Evolutionary conservation across 1,140 invertebrate genomes (phyloP), one percentile per base, ranked within the genome.

Genomic region (Pollicipes pollicipes): DNA sequence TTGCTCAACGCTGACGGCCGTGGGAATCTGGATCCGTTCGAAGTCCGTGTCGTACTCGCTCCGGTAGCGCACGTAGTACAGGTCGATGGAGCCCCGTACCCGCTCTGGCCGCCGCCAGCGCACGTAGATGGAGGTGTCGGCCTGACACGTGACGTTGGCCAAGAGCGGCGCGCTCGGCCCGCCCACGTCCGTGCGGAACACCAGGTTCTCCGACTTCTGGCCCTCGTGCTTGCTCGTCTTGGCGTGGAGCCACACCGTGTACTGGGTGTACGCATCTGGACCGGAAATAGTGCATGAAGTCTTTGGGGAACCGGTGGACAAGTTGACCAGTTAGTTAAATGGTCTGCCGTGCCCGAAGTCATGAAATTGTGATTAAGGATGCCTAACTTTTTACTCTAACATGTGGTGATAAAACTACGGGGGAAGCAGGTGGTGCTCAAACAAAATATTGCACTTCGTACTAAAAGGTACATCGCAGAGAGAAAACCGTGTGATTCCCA

Each of bases 241-340:
- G 64, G 27, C 28, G 64, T 29, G 64, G 6, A 29, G n/a, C 64
- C 64, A 66, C 64, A 29, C 28, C 27, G n/a, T 27, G 64, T 66
- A 66, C 67, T 89, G 84, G 4, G 88, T 91, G 77, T 86, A 87
- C 30, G 91, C 87, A 76, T 86, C 89, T 91, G 80, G 71, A 85
- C 82, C 71, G 69, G 32, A 35, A 16, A 35, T 35, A 35, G 32
- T n/a, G n/a, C n/a, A n/a, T n/a, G n/a, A n/a, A n/a, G n/a, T n/a
- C n/a, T n/a, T n/a, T n/a, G n/a, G n/a, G n/a, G n/a, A n/a, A n/a
- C n/a, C n/a, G n/a, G n/a, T n/a, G n/a, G n/a, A n/a, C n/a, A n/a
- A n/a, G n/a, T n/a, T n/a, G n/a, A n/a, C n/a, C n/a, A n/a, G n/a
- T n/a, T n/a, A n/a, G n/a, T n/a, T n/a, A n/a, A n/a, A n/a, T n/a